A percentile compares a stretch with the other conserved stretches of the same genome.
Conservation (phyloP, 2,113 vertebrate species). For the Delphinapterus leucas region DNA sequence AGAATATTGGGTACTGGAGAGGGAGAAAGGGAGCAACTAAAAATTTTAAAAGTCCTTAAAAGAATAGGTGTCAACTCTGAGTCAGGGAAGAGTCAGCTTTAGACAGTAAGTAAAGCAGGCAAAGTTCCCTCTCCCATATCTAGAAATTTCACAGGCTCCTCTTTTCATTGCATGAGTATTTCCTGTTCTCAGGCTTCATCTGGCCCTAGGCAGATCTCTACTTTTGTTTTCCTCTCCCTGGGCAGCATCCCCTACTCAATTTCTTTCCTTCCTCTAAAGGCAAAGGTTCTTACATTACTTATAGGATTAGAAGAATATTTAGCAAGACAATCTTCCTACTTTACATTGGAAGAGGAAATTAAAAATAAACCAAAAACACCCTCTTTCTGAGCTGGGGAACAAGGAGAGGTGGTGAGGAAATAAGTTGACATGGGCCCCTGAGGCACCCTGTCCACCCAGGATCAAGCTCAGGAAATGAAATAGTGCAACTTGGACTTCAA, state of each 20-base stretch:
- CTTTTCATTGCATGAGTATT: background rate
- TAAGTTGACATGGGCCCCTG: background rate
- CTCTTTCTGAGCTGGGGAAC: background rate
- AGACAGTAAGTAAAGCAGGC: background rate
- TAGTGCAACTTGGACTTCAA: background rate
- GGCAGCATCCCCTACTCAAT: constrained; percentile 1
- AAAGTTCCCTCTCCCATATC: background rate
- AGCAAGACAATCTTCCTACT: background rate
- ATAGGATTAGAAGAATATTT: constrained; percentile 3
- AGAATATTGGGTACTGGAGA: background rate
- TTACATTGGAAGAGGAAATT: background rate
- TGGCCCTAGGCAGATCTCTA: background rate
- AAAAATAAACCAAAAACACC: background rate
- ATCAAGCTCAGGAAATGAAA: background rate
- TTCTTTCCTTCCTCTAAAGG: constrained; percentile 36
- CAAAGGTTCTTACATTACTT: background rate
- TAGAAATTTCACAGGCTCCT: background rate
- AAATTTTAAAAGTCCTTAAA: background rate
- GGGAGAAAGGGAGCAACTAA: background rate
- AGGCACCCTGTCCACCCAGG: background rate
- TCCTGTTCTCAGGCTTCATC: constrained; percentile 3
- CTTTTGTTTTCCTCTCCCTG: background rate
- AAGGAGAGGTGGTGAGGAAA: background rate
- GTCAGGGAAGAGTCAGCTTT: background rate
- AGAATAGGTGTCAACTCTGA: background rate